These are phyloP conservation scores for Coptodon bakossiorum DNA, from an alignment of 2,113 vertebrate genomes.

Conservation along the genomic window DNA sequence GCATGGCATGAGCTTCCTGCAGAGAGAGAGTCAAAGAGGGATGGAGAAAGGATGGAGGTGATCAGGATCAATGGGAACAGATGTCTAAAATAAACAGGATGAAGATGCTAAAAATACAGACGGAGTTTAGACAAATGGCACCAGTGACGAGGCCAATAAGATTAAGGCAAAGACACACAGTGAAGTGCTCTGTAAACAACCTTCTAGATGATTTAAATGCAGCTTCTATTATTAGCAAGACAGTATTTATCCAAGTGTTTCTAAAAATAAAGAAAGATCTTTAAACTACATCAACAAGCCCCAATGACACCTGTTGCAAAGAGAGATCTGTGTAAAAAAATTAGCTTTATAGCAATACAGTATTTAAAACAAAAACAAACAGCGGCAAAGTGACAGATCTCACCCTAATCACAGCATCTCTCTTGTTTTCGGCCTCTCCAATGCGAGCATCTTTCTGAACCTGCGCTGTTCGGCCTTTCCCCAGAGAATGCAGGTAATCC, in stretches of 20 bases:
- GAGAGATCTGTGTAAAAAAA: background rate
- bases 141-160: background rate
- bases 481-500: conserved; percentile 86
- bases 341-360: accelerated
- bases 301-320: accelerated
- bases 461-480: conserved; percentile 85
- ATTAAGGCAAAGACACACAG: background rate
- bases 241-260: background rate
- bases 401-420: conserved; percentile 86
- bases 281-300: background rate
- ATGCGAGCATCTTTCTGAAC: conserved; percentile 89
- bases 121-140: background rate
- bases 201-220: background rate
- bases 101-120: background rate
- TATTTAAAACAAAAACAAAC: accelerated
- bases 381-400: background rate
- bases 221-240: background rate
- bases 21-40: background rate
- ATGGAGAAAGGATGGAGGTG: background rate
- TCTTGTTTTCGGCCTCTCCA: conserved; percentile 84
- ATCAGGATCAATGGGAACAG: background rate
- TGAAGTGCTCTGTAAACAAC: background rate
- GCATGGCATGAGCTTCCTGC: conserved; percentile 85
- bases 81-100: background rate
- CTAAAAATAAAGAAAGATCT: background rate